Percentiles rank a stretch among this genome's conserved stretches.
Conservation (phyloP, 1,140 invertebrate species). For the Phenacoccus solenopsis region DNA sequence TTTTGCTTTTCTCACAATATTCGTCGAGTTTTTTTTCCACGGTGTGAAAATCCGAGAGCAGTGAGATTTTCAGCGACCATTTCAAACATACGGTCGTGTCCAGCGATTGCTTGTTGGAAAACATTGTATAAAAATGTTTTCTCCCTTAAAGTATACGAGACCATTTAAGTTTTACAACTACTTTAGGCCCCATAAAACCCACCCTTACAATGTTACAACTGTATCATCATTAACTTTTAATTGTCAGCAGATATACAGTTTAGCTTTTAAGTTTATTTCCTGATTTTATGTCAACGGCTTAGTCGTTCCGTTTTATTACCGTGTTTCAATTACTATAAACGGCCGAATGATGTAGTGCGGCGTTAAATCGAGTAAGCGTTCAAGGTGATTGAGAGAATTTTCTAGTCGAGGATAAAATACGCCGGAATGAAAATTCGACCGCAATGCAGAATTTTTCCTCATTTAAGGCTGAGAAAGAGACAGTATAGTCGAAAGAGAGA, state of each 20-base stretch:
- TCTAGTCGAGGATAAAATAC: too few relatives aligned
- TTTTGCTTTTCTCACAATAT: too few relatives aligned
- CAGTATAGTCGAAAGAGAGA: too few relatives aligned
- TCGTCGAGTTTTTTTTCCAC: background rate
- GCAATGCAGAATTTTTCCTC: too few relatives aligned
- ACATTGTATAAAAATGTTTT: slow-evolving; percentile 13
- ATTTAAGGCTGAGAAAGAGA: too few relatives aligned
- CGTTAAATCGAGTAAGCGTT: background rate
- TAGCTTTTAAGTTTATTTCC: slow-evolving; percentile 18
- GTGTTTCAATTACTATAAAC: background rate
- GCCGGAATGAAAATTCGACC: too few relatives aligned
- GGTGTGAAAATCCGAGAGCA: background rate
- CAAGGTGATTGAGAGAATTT: background rate
- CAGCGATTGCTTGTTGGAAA: background rate
- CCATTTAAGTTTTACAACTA: slow-evolving; percentile 15
- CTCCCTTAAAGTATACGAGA: background rate
- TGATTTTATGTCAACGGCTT: slow-evolving; percentile 9
- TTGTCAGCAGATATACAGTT: slow-evolving; percentile 13
- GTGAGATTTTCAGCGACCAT: background rate
- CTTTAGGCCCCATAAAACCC: background rate
- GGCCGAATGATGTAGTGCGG: too few relatives aligned
- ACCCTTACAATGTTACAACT: slow-evolving; percentile 15
- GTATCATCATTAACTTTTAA: slow-evolving; percentile 6
- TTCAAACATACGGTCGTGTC: background rate
- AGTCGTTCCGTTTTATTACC: background rate